phyloP scores from a whole-genome alignment of 2,888 invertebrate genomes.

The Cheiracanthium punctorium region DNA sequence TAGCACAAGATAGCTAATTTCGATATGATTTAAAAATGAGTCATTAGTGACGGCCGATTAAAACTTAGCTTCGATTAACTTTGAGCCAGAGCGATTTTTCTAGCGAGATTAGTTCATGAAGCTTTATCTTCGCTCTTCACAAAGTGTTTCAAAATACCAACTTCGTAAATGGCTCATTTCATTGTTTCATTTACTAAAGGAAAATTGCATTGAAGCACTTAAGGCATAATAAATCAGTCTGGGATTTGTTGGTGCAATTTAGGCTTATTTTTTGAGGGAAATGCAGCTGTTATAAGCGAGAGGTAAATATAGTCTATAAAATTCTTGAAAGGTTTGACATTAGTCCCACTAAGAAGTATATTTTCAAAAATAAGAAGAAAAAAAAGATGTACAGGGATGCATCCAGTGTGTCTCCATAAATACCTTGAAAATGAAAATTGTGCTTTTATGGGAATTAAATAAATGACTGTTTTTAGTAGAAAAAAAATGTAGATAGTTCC shows the following conservation, averaged over 20 bases:
- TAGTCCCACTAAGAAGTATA: too few relatives aligned
- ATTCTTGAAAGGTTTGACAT: neutral
- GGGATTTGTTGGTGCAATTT: too few relatives aligned
- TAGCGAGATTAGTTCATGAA: constrained; percentile 52
- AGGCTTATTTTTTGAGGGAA: too few relatives aligned
- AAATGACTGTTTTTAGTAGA: too few relatives aligned
- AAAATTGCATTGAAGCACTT: constrained; percentile 8
- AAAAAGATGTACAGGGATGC: too few relatives aligned
- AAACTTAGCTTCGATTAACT: constrained; percentile 67
- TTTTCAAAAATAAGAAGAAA: too few relatives aligned
- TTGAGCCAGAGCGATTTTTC: constrained; percentile 48
- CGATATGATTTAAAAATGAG: constrained; percentile 68
- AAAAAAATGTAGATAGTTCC: too few relatives aligned
- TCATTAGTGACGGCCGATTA: constrained; percentile 61
- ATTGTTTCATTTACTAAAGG: neutral
- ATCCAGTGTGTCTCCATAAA: too few relatives aligned
- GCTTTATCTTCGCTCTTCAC: constrained; percentile 27
- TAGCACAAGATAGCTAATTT: constrained; percentile 55
- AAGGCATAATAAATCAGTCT: neutral
- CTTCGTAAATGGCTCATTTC: constrained; percentile 4
- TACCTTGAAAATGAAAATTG: too few relatives aligned
- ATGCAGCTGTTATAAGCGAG: neutral
- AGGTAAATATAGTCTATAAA: neutral
- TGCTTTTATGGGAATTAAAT: too few relatives aligned
- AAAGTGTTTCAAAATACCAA: neutral